Evolutionary conservation across 2,797 vertebrate species (phyloP).

Genomic region (Lacerta bilineata): DNA sequence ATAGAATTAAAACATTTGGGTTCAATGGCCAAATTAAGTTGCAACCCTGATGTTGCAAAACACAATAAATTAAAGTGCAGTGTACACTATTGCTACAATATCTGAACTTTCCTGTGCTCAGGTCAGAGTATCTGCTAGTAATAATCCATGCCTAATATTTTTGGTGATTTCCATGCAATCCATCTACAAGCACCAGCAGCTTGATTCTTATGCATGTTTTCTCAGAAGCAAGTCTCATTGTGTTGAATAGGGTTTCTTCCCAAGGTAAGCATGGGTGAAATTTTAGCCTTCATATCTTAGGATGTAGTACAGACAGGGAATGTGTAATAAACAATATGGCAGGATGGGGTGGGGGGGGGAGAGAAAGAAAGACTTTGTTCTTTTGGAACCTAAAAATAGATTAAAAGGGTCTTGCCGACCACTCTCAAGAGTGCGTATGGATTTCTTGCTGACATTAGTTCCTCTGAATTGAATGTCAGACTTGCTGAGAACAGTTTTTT

Average conservation of each 20-base stretch:
- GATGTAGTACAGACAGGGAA: conserved; percentile 43
- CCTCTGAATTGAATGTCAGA: conserved; percentile 80
- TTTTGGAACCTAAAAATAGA: conserved; percentile 78
- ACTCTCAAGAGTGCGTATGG: conserved; percentile 67
- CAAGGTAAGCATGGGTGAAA: neutral
- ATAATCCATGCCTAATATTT: neutral
- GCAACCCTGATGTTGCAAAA: neutral
- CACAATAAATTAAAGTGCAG: neutral
- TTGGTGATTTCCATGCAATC: neutral
- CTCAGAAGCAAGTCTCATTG: neutral
- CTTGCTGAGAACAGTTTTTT: conserved; percentile 64
- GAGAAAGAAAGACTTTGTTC: conserved; percentile 62
- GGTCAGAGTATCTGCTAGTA: neutral
- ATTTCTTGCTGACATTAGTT: conserved; percentile 81
- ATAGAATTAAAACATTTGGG: too few relatives aligned
- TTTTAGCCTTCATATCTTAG: conserved; percentile 25
- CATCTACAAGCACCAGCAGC: neutral
- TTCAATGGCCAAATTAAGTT: too few relatives aligned
- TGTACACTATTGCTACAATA: neutral
- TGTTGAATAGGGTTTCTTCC: neutral
- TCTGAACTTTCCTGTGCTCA: neutral
- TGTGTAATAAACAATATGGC: conserved; percentile 56
- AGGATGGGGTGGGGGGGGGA: conserved; percentile 49
- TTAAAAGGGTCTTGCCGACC: conserved; percentile 55
- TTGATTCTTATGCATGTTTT: neutral